Percentiles rank a stretch among this genome's conserved stretches.
These are phyloP conservation scores for Pocota personata DNA, from an alignment of 2,888 invertebrate species.

Conservation along the genomic window DNA sequence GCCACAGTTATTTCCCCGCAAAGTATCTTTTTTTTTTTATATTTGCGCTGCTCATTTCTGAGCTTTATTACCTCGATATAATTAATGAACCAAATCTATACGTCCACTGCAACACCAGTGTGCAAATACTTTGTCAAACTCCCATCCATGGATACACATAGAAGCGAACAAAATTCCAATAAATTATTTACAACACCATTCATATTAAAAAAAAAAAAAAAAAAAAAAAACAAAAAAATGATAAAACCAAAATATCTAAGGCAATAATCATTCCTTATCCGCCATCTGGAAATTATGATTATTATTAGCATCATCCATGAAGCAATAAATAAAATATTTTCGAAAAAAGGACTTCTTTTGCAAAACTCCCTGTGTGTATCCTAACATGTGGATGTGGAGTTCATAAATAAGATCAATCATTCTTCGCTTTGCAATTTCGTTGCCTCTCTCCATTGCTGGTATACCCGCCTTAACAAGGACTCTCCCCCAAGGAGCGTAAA, in stretches of 20 bases:
- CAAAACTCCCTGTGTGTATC: neutral
- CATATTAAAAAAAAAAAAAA: constrained; percentile 27
- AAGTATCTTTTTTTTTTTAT: constrained; percentile 37
- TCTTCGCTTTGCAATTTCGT: constrained; percentile 59
- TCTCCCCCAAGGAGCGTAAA: neutral
- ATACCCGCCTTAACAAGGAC: neutral
- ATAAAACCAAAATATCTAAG: constrained; percentile 44
- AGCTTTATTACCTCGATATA: constrained; percentile 67
- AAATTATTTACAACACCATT: constrained; percentile 49
- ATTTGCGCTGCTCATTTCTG: constrained; percentile 30
- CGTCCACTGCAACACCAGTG: constrained; percentile 20
- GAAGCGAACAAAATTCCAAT: constrained; percentile 33
- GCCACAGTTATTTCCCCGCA: neutral
- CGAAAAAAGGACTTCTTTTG: constrained; percentile 31
- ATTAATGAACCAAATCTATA: constrained; percentile 69
- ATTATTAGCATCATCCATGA: constrained; percentile 64
- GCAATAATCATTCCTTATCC: constrained; percentile 72
- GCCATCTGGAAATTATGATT: constrained; percentile 72
- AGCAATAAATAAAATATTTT: constrained; percentile 53
- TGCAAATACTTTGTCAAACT: constrained; percentile 52
- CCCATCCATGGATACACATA: neutral
- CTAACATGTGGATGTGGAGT: constrained; percentile 15
- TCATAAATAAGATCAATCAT: constrained; percentile 71
- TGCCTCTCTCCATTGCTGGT: neutral
- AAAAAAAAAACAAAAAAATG: too few relatives aligned